Evolutionary conservation across 2,113 vertebrate species (phyloP).

Genomic region (Neodon shergylaensis): DNA sequence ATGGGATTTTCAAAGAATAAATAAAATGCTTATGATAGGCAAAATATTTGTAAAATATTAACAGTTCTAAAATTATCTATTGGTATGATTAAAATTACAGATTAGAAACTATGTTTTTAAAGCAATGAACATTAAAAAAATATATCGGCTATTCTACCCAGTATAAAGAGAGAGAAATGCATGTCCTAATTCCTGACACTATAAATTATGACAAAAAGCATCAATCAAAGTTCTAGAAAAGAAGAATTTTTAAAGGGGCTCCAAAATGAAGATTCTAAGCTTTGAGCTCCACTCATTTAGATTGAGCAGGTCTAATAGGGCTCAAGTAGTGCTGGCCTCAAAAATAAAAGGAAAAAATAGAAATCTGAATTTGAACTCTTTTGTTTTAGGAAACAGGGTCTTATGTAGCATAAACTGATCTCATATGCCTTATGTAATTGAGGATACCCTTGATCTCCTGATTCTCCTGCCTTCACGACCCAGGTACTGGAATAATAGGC

Average conservation of each 20-base stretch:
- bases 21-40: neutral
- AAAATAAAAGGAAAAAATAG: conserved; percentile 23
- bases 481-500: neutral
- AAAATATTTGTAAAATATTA: conserved; percentile 31
- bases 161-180: neutral
- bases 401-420: neutral
- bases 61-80: neutral
- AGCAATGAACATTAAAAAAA: neutral
- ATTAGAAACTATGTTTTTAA: neutral
- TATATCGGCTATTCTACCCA: neutral
- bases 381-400: neutral
- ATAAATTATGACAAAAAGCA: neutral
- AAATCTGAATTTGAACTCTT: neutral
- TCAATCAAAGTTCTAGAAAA: conserved; percentile 25
- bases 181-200: neutral
- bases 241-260: neutral
- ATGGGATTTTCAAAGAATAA: neutral
- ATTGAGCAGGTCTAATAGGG: neutral
- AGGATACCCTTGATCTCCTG: neutral
- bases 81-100: conserved; percentile 14
- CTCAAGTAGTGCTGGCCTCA: neutral
- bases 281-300: conserved; percentile 13
- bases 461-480: neutral
- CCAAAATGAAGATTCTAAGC: conserved; percentile 26
- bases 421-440: neutral